Conservation (phyloP, 2,797 vertebrate species). For the Danio jaintianensis region DNA sequence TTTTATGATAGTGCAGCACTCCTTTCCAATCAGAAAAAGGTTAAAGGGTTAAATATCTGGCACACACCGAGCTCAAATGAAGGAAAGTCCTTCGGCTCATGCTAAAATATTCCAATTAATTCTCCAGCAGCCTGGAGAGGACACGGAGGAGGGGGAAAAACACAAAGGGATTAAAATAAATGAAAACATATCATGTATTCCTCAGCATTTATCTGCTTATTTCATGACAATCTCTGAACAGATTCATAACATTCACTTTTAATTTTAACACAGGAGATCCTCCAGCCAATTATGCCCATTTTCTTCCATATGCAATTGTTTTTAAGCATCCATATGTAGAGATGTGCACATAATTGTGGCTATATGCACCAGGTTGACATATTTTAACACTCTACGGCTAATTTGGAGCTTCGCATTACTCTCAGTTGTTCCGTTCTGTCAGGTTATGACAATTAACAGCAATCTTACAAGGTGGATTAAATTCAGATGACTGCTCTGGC, state of each 20-base stretch:
- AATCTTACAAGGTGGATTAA: conserved; percentile 60
- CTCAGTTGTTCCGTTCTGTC: conserved; percentile 42
- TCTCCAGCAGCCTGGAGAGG: conserved; percentile 5
- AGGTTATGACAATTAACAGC: conserved; percentile 60
- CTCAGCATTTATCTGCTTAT: conserved; percentile 25
- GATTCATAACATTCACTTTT: conserved; percentile 6
- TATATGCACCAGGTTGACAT: conserved; percentile 7
- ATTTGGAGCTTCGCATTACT: conserved; percentile 31
- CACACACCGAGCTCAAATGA: conserved; percentile 8
- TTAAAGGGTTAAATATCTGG: conserved; percentile 52
- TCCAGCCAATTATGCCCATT: conserved; percentile 5
- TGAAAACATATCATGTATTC: conserved; percentile 16
- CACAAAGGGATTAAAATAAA: conserved; percentile 11
- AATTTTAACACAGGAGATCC: background rate
- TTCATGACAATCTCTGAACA: background rate
- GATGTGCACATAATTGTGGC: background rate
- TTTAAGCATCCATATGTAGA: background rate
- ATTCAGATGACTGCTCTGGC: conserved; percentile 54
- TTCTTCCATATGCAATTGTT: background rate
- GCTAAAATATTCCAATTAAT: conserved; percentile 44
- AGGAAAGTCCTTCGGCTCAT: conserved; percentile 30
- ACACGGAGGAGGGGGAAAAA: background rate
- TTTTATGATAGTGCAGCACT: conserved; percentile 49
- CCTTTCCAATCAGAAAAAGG: conserved; percentile 54
- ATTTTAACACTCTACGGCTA: conserved; percentile 25